Percentiles rank a stretch among this genome's conserved stretches.
Conservation (phyloP, 2,888 invertebrate species). For the Doris montereyensis region DNA sequence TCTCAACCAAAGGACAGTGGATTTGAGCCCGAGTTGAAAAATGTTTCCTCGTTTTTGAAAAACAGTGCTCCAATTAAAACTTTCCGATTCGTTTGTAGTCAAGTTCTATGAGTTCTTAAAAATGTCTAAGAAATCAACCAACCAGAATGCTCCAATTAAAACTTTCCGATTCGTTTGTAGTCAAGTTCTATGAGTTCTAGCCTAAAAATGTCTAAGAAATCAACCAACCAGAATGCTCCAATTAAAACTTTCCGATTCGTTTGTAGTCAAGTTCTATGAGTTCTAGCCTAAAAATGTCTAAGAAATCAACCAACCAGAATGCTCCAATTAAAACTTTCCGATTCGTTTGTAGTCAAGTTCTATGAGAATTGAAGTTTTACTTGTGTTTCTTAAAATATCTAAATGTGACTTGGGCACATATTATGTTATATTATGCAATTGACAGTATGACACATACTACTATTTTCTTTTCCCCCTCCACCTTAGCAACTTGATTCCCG, state of each 20-base stretch:
- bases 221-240: too few relatives aligned
- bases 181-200: too few relatives aligned
- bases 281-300: too few relatives aligned
- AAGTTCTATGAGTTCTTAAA: neutral
- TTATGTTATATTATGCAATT: too few relatives aligned
- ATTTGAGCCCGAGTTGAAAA: too few relatives aligned
- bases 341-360: neutral
- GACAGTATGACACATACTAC: neutral
- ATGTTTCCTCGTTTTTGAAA: too few relatives aligned
- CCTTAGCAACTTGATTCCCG: constrained; percentile 32
- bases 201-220: too few relatives aligned
- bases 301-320: too few relatives aligned
- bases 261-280: neutral
- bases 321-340: neutral
- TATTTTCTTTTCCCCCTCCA: neutral
- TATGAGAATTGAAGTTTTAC: neutral
- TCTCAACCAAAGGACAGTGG: too few relatives aligned
- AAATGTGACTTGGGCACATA: neutral
- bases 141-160: too few relatives aligned
- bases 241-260: neutral
- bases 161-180: too few relatives aligned
- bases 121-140: too few relatives aligned
- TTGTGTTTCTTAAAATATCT: neutral
- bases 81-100: neutral
- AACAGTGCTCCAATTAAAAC: neutral